Conservation (phyloP, 2,113 vertebrate species). For the Balaenoptera acutorostrata region DNA sequence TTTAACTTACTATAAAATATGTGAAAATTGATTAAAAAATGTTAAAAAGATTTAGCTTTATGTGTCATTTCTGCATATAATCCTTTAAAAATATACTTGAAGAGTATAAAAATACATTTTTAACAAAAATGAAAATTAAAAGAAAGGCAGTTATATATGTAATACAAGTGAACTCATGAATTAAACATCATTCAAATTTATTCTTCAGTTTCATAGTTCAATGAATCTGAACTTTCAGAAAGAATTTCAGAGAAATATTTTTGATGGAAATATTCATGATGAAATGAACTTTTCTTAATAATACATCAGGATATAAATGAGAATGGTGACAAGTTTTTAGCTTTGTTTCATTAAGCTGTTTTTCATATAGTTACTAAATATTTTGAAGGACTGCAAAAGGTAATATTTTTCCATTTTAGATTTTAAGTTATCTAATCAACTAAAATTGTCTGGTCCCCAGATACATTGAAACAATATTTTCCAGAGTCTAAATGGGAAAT, state of each 20-base stretch:
- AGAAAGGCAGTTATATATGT: neutral
- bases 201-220: slow-evolving; percentile 17
- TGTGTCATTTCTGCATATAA: neutral
- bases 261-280: neutral
- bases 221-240: neutral
- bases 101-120: neutral
- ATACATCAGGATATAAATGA: neutral
- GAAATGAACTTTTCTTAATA: neutral
- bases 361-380: neutral
- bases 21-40: neutral
- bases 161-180: neutral
- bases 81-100: neutral
- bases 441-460: slow-evolving; percentile 13
- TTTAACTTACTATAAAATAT: neutral
- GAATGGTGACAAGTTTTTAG: neutral
- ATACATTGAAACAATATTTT: slow-evolving; percentile 7
- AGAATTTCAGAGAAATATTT: slow-evolving; percentile 8
- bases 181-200: slow-evolving; percentile 30
- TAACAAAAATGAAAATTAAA: neutral
- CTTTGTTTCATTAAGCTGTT: neutral
- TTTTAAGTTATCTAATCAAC: neutral
- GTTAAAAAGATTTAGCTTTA: neutral
- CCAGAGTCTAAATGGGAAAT: slow-evolving; percentile 34
- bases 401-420: neutral
- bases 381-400: neutral